Conservation (phyloP, 2,888 invertebrate species). For the Scaptomyza polygonia region DNA sequence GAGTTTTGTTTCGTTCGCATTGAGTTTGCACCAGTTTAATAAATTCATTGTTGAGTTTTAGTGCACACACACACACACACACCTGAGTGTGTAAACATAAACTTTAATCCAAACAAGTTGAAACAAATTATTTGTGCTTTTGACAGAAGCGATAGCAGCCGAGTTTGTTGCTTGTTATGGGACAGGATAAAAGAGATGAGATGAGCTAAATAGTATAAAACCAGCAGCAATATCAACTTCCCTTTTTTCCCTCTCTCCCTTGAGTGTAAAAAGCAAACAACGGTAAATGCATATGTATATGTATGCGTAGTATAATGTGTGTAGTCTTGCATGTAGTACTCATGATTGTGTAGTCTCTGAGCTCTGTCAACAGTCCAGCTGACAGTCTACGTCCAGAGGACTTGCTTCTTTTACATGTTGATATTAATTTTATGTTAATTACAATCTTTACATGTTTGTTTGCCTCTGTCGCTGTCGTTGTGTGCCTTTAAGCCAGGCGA, state of each 20-base stretch:
- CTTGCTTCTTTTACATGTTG: conserved; percentile 53
- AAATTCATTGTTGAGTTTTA: neutral
- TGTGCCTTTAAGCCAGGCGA: conserved; percentile 20
- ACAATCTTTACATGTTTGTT: conserved; percentile 70
- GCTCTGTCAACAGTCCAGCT: conserved; percentile 42
- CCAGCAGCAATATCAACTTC: neutral
- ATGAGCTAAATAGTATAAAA: conserved; percentile 15
- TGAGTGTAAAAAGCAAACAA: conserved; percentile 18
- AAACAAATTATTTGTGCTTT: conserved; percentile 12
- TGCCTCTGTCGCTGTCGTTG: conserved; percentile 28
- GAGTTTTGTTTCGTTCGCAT: neutral
- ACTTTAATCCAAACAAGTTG: neutral
- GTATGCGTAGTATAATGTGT: conserved; percentile 3
- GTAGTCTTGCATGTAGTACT: conserved; percentile 1
- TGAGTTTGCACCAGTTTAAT: neutral
- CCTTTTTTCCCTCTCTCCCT: neutral
- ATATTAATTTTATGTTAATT: conserved; percentile 79
- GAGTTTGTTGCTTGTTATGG: neutral
- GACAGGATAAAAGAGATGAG: conserved; percentile 4
- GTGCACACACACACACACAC: neutral
- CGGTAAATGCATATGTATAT: conserved; percentile 21
- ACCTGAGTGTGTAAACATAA: conserved; percentile 17
- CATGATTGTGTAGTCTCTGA: conserved; percentile 19
- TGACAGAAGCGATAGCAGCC: neutral
- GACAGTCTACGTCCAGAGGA: conserved; percentile 19